These are phyloP conservation scores for Montifringilla adamsi DNA, from an alignment of 2,113 vertebrate species.

Conservation along the genomic window DNA sequence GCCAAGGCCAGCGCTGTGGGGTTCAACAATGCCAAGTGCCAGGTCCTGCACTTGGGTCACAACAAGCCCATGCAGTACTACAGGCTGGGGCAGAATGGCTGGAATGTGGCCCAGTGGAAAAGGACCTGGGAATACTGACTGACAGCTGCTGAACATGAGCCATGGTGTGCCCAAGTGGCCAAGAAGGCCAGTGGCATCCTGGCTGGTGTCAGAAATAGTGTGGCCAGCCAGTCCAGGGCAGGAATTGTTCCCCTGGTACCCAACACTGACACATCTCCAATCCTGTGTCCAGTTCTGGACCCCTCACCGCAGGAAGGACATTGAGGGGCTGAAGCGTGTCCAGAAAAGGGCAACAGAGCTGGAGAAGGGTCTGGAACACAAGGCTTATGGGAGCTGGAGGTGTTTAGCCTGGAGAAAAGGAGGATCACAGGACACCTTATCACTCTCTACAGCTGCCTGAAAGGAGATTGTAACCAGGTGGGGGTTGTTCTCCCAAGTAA, in stretches of 20 bases:
- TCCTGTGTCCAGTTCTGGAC: neutral
- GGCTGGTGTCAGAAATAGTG: neutral
- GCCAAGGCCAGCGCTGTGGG: accelerated
- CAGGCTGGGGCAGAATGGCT: too few relatives aligned
- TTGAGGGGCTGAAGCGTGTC: accelerated
- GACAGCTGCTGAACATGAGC: neutral
- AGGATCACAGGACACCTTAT: neutral
- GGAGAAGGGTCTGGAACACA: neutral
- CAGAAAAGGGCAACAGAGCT: neutral
- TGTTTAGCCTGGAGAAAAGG: neutral
- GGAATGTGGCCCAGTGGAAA: neutral
- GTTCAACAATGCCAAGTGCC: neutral
- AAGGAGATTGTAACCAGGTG: neutral
- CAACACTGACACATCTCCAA: accelerated
- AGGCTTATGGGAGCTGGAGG: accelerated
- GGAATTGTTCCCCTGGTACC: accelerated
- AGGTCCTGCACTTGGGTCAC: neutral
- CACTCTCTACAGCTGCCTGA: neutral
- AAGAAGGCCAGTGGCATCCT: neutral
- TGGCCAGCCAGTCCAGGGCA: neutral
- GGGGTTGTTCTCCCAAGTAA: neutral
- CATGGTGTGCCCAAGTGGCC: neutral
- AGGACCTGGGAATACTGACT: neutral
- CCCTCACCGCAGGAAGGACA: neutral
- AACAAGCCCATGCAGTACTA: accelerated